phyloP scores from a whole-genome alignment of 1,140 invertebrate genomes.

The Saccostrea echinata region DNA sequence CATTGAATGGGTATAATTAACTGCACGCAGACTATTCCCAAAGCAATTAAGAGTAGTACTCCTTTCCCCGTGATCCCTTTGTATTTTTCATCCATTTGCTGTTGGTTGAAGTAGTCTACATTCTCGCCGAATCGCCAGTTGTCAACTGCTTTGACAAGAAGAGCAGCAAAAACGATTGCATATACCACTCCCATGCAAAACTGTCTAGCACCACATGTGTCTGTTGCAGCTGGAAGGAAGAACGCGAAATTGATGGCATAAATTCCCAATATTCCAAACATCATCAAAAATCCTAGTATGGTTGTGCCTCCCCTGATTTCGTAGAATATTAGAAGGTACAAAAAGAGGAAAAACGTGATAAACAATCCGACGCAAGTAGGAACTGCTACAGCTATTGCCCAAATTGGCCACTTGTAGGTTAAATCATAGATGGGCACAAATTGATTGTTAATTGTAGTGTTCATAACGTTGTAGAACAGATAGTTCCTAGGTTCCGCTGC shows the following conservation, averaged over 20 bases:
- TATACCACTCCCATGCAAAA: constrained; percentile 80
- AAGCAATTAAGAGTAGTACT: constrained; percentile 78
- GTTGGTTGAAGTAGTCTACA: constrained; percentile 44
- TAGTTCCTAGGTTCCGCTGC: constrained; percentile 68
- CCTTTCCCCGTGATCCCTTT: constrained; percentile 72
- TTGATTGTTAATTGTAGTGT: constrained; percentile 25
- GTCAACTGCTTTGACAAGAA: constrained; percentile 81
- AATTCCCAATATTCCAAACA: constrained; percentile 81
- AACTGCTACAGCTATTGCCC: constrained; percentile 77
- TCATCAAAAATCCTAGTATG: constrained; percentile 80
- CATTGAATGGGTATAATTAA: constrained; percentile 74
- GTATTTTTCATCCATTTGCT: constrained; percentile 56
- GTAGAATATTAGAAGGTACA: constrained; percentile 80
- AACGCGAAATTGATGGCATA: constrained; percentile 82
- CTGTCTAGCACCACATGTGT: constrained; percentile 78
- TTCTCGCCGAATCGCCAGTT: constrained; percentile 77
- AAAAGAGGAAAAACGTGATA: constrained; percentile 76
- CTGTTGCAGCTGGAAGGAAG: constrained; percentile 78
- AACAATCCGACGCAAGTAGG: constrained; percentile 76
- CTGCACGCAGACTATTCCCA: constrained; percentile 79
- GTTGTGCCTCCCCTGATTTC: constrained; percentile 80
- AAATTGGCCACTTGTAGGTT: constrained; percentile 73
- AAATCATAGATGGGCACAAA: constrained; percentile 47
- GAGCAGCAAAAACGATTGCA: constrained; percentile 79
- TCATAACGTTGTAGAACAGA: constrained; percentile 63